phyloP scores from a whole-genome alignment of 2,888 invertebrate species.

The Drosophila testacea region DNA sequence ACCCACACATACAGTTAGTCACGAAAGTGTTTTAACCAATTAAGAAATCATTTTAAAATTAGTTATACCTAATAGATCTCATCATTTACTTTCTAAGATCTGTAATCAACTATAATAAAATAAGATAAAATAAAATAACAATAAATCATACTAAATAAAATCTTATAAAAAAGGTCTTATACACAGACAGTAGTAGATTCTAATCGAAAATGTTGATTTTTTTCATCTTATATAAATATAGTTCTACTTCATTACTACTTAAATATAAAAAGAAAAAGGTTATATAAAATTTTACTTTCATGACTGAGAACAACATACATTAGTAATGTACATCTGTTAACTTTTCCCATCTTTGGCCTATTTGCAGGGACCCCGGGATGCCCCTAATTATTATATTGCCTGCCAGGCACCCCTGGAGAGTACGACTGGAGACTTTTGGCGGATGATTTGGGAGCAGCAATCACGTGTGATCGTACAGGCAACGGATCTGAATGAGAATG shows the following conservation, averaged over 20 bases:
- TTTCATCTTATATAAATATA: no score
- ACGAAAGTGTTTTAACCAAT: not conserved
- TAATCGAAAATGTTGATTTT: no score
- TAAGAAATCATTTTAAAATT: no score
- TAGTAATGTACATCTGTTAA: not conserved
- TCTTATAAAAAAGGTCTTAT: no score
- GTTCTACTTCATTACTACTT: not conserved
- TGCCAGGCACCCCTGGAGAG: conserved; percentile 95
- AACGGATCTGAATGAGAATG: conserved; percentile 95
- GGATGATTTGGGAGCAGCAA: conserved; percentile 98
- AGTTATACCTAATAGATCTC: no score
- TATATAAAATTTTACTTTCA: no score
- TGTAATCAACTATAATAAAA: no score
- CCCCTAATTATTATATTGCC: conserved; percentile 94
- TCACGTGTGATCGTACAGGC: conserved; percentile 95
- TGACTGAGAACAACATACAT: not conserved
- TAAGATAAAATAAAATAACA: no score
- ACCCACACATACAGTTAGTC: conserved; percentile 2
- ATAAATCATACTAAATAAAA: no score
- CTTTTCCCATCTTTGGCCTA: not conserved
- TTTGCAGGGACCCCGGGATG: conserved; percentile 92
- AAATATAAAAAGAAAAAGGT: not conserved
- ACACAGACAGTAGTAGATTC: no score
- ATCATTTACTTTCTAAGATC: no score
- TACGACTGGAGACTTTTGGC: conserved; percentile 96